These are phyloP conservation scores for Cheilosia vulpina DNA, from an alignment of 2,888 invertebrate species.

Conservation along the genomic window DNA sequence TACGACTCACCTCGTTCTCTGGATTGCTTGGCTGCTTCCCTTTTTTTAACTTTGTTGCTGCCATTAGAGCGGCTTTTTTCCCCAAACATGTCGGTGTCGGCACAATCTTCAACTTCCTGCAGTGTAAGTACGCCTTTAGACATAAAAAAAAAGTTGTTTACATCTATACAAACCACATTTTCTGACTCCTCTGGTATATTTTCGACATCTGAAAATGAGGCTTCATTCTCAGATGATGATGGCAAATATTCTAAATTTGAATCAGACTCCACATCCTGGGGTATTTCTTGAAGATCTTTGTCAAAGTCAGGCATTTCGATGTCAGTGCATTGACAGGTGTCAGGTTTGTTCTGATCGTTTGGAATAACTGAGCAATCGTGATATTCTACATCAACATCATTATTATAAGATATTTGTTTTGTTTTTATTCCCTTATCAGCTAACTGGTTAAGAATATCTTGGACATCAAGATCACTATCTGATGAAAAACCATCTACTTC, in stretches of 20 bases:
- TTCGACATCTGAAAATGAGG: conserved; percentile 4
- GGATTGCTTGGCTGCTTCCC: conserved; percentile 5
- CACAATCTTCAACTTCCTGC: conserved; percentile 6
- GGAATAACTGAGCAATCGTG: conserved; percentile 3
- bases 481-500: conserved; percentile 10
- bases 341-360: conserved; percentile 10
- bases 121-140: conserved; percentile 5
- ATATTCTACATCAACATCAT: conserved; percentile 1
- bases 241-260: background rate
- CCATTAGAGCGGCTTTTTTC: conserved; percentile 2
- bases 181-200: conserved; percentile 6
- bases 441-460: conserved; percentile 2
- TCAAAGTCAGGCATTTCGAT: conserved; percentile 5
- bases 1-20: conserved; percentile 10
- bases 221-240: background rate
- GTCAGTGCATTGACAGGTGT: conserved; percentile 7
- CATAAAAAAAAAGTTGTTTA: conserved; percentile 10
- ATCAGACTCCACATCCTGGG: background rate
- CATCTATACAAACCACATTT: conserved; percentile 5
- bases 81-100: background rate
- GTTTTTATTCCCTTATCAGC: conserved; percentile 3
- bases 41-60: conserved; percentile 2
- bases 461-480: conserved; percentile 10
- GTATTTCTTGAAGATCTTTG: conserved; percentile 1
- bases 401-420: conserved; percentile 2